These are phyloP conservation scores for Alosa sapidissima DNA, from an alignment of 2,797 vertebrate genomes.

Conservation along the genomic window DNA sequence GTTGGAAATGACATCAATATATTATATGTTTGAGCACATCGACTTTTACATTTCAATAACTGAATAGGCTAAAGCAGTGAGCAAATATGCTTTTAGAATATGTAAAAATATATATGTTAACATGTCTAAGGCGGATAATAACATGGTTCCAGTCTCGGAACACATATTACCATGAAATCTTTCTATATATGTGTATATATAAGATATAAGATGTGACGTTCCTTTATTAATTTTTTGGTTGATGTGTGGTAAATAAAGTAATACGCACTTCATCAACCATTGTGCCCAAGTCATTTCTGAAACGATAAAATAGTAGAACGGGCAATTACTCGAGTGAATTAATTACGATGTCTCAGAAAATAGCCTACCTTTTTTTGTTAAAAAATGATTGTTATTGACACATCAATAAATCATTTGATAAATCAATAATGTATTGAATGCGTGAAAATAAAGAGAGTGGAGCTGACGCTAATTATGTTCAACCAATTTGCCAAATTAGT, in stretches of 20 bases:
- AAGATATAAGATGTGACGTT: background rate
- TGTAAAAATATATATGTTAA: background rate
- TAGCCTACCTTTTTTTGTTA: background rate
- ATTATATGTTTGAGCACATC: background rate
- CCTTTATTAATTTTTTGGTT: background rate
- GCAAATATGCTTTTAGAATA: background rate
- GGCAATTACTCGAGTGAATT: background rate
- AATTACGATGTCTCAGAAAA: slow-evolving; percentile 8
- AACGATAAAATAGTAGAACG: background rate
- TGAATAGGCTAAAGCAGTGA: background rate
- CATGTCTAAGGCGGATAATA: background rate
- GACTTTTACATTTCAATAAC: background rate
- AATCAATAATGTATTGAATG: slow-evolving; percentile 25
- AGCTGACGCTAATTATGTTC: slow-evolving; percentile 19
- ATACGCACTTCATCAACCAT: background rate
- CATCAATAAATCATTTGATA: slow-evolving; percentile 26
- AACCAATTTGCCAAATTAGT: slow-evolving; percentile 27
- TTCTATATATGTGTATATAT: background rate
- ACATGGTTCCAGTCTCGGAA: background rate
- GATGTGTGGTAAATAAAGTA: background rate
- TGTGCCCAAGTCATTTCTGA: background rate
- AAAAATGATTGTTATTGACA: slow-evolving; percentile 13
- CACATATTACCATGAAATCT: background rate
- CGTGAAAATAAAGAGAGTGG: slow-evolving; percentile 22
- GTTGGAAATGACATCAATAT: background rate